Percentiles rank a stretch among this genome's conserved stretches.
phyloP scores from a whole-genome alignment of 2,113 vertebrate genomes.

The Nematolebias whitei region DNA sequence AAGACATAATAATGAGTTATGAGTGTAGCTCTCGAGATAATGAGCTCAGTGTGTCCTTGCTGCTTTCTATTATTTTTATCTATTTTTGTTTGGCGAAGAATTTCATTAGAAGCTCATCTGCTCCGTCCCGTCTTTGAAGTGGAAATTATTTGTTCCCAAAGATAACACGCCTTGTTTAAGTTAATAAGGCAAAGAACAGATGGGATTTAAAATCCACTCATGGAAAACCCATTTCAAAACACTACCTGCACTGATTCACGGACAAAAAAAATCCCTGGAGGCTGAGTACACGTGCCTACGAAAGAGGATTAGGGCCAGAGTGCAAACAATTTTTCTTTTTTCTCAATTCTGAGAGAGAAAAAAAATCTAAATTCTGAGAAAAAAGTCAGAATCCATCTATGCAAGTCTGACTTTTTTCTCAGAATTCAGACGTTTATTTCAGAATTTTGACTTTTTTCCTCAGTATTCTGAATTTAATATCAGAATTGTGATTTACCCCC shows the following conservation, averaged over 20 bases:
- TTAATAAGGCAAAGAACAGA: conserved; percentile 6
- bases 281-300: no score
- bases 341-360: no score
- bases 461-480: no score
- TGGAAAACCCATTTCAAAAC: conserved; percentile 3
- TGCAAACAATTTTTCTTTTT: no score
- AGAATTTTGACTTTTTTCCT: no score
- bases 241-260: neutral
- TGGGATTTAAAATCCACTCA: neutral
- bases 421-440: no score
- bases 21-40: conserved; percentile 30
- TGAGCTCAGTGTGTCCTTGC: conserved; percentile 16
- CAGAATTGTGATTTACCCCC: no score
- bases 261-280: neutral
- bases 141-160: conserved; percentile 18
- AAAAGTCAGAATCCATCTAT: no score
- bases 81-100: conserved; percentile 1
- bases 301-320: no score
- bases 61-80: conserved; percentile 19
- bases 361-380: no score
- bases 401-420: no score
- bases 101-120: conserved; percentile 44
- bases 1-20: conserved; percentile 10
- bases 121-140: conserved; percentile 23
- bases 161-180: neutral